Conservation (phyloP, 2,888 invertebrate species). For the Lissocephala sabroskyi region DNA sequence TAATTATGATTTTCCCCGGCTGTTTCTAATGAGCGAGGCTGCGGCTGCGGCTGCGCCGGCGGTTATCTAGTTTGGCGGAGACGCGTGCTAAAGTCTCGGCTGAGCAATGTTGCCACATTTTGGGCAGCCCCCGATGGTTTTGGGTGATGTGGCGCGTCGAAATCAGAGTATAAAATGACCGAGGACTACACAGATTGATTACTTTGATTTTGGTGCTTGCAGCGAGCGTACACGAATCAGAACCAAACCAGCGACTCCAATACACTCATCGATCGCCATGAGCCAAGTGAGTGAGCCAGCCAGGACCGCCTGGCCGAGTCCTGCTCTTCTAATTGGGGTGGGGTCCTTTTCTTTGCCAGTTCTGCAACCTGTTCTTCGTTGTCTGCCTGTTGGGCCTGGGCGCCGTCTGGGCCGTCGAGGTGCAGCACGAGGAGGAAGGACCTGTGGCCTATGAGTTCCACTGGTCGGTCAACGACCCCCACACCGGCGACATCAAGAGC, state of each 20-base stretch:
- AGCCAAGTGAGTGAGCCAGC: conserved; percentile 47
- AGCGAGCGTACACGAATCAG: conserved; percentile 39
- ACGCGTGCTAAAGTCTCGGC: conserved; percentile 15
- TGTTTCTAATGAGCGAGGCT: conserved; percentile 44
- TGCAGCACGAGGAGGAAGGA: conserved; percentile 58
- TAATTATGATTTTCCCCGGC: conserved; percentile 34
- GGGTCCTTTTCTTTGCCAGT: conserved; percentile 20
- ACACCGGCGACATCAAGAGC: conserved; percentile 74
- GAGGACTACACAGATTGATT: conserved; percentile 51
- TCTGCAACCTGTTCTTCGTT: conserved; percentile 34
- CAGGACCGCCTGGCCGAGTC: no score
- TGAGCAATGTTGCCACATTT: conserved; percentile 19
- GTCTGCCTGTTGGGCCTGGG: conserved; percentile 33
- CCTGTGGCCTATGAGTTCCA: conserved; percentile 74
- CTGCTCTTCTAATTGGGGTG: not conserved
- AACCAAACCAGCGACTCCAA: not conserved
- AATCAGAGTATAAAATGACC: conserved; percentile 40
- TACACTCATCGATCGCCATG: conserved; percentile 23
- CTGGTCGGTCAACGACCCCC: conserved; percentile 73
- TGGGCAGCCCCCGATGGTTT: not conserved
- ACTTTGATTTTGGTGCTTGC: conserved; percentile 39
- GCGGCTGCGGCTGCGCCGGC: no score
- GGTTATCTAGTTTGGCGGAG: conserved; percentile 27
- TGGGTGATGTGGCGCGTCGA: conserved; percentile 8
- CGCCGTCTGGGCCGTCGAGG: conserved; percentile 49